A percentile compares a stretch with the other conserved stretches of the same genome.
Conservation (phyloP, 2,797 vertebrate genomes). For the Sebastes iracundus region DNA sequence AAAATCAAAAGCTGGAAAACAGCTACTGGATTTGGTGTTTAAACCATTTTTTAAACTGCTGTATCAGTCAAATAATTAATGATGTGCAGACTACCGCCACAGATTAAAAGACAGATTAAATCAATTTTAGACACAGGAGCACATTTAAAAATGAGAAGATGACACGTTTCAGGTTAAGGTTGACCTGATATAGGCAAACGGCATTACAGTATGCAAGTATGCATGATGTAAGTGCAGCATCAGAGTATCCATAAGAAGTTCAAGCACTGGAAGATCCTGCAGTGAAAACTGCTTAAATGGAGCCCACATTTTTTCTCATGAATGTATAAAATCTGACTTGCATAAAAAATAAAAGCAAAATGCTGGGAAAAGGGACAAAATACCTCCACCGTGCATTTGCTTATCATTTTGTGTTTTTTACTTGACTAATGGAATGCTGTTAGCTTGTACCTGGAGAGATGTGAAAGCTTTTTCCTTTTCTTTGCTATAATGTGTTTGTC, state of each 20-base stretch:
- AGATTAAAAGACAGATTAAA: background rate
- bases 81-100: background rate
- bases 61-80: background rate
- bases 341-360: background rate
- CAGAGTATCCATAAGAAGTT: background rate
- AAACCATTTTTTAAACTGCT: background rate
- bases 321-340: background rate
- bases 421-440: constrained; percentile 13
- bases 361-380: background rate
- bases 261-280: background rate
- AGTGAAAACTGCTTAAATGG: background rate
- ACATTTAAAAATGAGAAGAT: background rate
- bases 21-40: background rate
- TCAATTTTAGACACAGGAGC: background rate
- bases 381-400: background rate
- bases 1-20: background rate
- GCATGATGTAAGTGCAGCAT: background rate
- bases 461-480: constrained; percentile 28
- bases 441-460: constrained; percentile 3
- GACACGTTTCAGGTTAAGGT: background rate
- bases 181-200: background rate
- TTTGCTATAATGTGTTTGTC: constrained; percentile 21
- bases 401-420: background rate
- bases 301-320: background rate
- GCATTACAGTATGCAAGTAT: background rate